phyloP scores from a whole-genome alignment of 2,113 vertebrate genomes.

The Charadrius vociferus region DNA sequence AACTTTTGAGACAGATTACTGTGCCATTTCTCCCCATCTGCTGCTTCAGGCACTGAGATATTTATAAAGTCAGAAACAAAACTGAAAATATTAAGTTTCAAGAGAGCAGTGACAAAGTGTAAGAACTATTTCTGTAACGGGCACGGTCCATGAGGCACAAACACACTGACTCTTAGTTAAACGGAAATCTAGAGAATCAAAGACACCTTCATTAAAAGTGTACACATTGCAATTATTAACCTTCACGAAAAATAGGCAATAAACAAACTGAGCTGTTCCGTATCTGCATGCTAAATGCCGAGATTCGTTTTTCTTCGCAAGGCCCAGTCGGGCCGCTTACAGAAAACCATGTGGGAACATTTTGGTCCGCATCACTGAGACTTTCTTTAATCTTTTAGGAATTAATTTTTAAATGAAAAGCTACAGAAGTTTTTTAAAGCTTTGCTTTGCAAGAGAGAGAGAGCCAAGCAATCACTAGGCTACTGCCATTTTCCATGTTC shows the following conservation, averaged over 20 bases:
- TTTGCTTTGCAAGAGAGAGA: neutral
- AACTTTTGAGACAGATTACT: constrained; percentile 16
- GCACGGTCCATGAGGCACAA: neutral
- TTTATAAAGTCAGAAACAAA: constrained; percentile 47
- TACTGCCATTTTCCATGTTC: neutral
- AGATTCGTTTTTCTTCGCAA: neutral
- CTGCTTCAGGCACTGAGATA: constrained; percentile 6
- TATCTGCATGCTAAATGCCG: neutral
- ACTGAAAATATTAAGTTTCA: constrained; percentile 41
- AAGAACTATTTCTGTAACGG: neutral
- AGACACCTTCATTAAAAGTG: constrained; percentile 28
- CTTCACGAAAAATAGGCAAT: neutral
- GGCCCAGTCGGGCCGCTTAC: neutral
- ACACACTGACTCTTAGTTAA: neutral
- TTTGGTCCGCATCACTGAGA: neutral
- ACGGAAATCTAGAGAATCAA: neutral
- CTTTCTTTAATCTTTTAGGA: neutral
- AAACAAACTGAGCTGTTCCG: neutral
- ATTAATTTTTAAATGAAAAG: neutral
- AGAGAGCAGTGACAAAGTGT: neutral
- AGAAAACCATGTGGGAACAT: neutral
- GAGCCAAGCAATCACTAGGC: neutral
- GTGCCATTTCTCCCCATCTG: neutral
- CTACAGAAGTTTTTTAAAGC: neutral
- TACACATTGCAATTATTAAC: constrained; percentile 16